phyloP scores from a whole-genome alignment of 2,113 vertebrate genomes.

The Boleophthalmus pectinirostris region DNA sequence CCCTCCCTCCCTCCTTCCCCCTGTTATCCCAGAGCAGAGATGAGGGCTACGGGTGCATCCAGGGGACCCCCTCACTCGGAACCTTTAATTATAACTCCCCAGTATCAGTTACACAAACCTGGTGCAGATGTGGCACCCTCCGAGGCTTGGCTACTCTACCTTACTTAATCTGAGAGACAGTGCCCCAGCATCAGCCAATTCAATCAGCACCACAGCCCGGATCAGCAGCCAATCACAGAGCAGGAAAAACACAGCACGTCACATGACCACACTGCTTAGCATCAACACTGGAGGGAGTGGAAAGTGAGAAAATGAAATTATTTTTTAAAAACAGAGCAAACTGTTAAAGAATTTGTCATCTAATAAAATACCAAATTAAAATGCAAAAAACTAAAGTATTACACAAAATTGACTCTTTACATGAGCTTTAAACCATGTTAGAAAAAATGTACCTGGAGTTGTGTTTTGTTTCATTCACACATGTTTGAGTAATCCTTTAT shows the following conservation, averaged over 20 bases:
- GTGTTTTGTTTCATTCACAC: too few species aligned
- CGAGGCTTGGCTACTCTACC: constrained; percentile 83
- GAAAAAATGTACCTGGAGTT: too few species aligned
- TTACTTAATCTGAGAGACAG: constrained; percentile 79
- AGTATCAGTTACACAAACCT: constrained; percentile 84
- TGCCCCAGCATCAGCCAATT: constrained; percentile 66
- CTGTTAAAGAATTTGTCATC: neutral
- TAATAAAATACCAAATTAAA: neutral
- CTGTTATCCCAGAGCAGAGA: constrained; percentile 61
- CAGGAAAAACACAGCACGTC: constrained; percentile 15
- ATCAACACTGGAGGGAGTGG: constrained; percentile 15
- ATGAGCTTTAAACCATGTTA: too few species aligned
- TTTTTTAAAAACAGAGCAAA: neutral
- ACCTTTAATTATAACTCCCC: constrained; percentile 84
- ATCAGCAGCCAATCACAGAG: constrained; percentile 62
- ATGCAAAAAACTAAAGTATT: neutral
- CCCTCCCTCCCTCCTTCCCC: constrained; percentile 40
- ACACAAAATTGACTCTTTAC: neutral
- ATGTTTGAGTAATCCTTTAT: too few species aligned
- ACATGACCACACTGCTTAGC: constrained; percentile 64
- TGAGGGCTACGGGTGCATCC: constrained; percentile 70
- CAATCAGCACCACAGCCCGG: constrained; percentile 54
- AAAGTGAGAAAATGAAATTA: neutral
- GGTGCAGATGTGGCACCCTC: constrained; percentile 79
- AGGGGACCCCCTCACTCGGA: constrained; percentile 76